A percentile compares a stretch with the other conserved stretches of the same genome.
These are phyloP conservation scores for Sebastes trivittatus DNA, from an alignment of 2,797 vertebrate genomes.

Conservation along the genomic window DNA sequence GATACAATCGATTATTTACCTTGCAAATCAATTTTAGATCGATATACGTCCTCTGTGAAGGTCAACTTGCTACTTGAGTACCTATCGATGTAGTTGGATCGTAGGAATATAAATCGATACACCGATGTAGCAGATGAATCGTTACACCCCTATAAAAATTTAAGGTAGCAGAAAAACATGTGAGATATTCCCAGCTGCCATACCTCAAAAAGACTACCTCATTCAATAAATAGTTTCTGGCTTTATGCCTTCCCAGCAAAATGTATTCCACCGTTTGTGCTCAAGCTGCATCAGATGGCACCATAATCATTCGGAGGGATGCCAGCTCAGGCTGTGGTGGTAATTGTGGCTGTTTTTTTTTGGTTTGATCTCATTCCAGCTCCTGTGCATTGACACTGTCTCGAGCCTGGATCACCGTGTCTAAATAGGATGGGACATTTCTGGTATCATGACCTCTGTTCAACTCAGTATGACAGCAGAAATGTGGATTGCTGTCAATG, in stretches of 20 bases:
- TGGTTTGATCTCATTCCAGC: conserved; percentile 56
- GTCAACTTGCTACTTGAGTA: too few species aligned
- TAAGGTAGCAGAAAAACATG: conserved; percentile 13
- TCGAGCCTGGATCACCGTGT: conserved; percentile 23
- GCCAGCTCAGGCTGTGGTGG: conserved; percentile 51
- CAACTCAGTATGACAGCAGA: conserved; percentile 29
- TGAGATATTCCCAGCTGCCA: conserved; percentile 28
- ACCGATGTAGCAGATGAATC: too few species aligned
- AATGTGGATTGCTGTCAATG: conserved; percentile 32
- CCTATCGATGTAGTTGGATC: too few species aligned
- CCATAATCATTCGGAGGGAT: conserved; percentile 36
- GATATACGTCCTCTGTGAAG: too few species aligned
- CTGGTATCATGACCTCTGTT: conserved; percentile 45
- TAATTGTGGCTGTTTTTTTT: conserved; percentile 54
- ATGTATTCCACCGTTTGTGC: conserved; percentile 32
- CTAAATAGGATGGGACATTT: conserved; percentile 51
- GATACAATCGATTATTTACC: too few species aligned
- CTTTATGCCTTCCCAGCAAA: conserved; percentile 17
- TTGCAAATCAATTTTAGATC: too few species aligned
- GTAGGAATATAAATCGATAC: too few species aligned
- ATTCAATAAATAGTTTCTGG: conserved; percentile 41
- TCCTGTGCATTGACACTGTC: conserved; percentile 44
- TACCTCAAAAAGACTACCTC: conserved; percentile 33
- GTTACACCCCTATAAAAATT: not conserved
- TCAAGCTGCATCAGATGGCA: conserved; percentile 54